Conservation (phyloP, 2,888 invertebrate genomes). For the Danaus chrysippus region DNA sequence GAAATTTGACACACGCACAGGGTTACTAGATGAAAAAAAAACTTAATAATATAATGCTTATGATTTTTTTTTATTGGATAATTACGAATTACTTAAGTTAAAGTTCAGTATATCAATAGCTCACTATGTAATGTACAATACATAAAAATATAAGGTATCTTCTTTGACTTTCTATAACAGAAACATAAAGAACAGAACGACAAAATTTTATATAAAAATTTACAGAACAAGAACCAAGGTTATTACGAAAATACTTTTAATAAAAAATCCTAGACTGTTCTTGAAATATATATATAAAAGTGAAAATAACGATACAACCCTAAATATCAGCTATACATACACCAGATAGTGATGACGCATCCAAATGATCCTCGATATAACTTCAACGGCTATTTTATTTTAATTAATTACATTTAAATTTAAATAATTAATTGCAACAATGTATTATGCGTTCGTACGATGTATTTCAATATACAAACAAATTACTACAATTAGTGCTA, state of each 20-base stretch:
- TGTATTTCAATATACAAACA: no score
- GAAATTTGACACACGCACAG: conserved; percentile 69
- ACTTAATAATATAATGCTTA: background rate
- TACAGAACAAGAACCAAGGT: no score
- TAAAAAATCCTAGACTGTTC: background rate
- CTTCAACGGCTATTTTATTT: conserved; percentile 34
- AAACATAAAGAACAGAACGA: no score
- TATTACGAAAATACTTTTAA: background rate
- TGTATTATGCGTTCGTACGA: background rate
- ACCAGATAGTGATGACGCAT: conserved; percentile 62
- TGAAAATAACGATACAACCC: background rate
- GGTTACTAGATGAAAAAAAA: conserved; percentile 15
- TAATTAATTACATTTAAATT: background rate
- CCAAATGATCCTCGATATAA: conserved; percentile 64
- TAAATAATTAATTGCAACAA: background rate
- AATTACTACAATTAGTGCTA: no score
- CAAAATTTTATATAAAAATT: no score
- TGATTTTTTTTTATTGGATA: no score
- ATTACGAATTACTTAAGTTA: no score
- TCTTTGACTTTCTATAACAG: no score
- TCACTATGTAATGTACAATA: no score
- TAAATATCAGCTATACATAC: conserved; percentile 30
- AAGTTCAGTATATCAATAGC: no score
- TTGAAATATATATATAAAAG: background rate
- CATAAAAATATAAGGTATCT: no score